Percentiles rank a stretch among this genome's conserved stretches.
phyloP scores from a whole-genome alignment of 2,888 invertebrate genomes.

The Philaethria dido region DNA sequence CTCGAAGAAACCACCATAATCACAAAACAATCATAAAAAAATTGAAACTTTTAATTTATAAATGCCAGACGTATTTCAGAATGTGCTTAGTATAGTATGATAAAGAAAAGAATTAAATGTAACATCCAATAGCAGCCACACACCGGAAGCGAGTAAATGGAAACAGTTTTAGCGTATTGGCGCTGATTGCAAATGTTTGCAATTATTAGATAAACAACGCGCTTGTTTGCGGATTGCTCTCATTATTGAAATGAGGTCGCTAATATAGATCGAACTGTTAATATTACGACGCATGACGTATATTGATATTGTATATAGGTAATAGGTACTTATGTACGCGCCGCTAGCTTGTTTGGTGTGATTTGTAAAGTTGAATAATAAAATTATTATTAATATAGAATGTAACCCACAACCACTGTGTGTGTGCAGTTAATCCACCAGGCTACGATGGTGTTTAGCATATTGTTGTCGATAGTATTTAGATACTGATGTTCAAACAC shows the following conservation, averaged over 20 bases:
- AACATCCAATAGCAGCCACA: slow-evolving; percentile 37
- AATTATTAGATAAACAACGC: slow-evolving; percentile 68
- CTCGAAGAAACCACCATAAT: not conserved
- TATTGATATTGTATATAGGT: slow-evolving; percentile 25
- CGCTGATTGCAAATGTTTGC: slow-evolving; percentile 70
- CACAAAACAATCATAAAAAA: not conserved
- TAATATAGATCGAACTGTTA: slow-evolving; percentile 53
- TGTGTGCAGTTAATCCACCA: too few relatives aligned
- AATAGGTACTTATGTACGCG: not conserved
- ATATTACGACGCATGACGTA: slow-evolving; percentile 31
- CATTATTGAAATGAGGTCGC: slow-evolving; percentile 72
- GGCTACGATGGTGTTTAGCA: too few relatives aligned
- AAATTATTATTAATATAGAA: too few relatives aligned
- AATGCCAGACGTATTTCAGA: not conserved
- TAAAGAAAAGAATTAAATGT: slow-evolving; percentile 36
- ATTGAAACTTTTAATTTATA: too few relatives aligned
- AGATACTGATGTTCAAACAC: too few relatives aligned
- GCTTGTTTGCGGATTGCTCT: slow-evolving; percentile 76
- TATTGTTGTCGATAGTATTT: too few relatives aligned
- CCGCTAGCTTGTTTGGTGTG: not conserved
- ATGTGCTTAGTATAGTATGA: not conserved
- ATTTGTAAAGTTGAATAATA: not conserved
- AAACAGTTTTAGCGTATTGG: slow-evolving; percentile 49
- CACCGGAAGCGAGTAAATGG: slow-evolving; percentile 33
- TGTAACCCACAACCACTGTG: too few relatives aligned